phyloP scores from a whole-genome alignment of 2,113 vertebrate species.

The Speoplatyrhinus poulsoni region DNA sequence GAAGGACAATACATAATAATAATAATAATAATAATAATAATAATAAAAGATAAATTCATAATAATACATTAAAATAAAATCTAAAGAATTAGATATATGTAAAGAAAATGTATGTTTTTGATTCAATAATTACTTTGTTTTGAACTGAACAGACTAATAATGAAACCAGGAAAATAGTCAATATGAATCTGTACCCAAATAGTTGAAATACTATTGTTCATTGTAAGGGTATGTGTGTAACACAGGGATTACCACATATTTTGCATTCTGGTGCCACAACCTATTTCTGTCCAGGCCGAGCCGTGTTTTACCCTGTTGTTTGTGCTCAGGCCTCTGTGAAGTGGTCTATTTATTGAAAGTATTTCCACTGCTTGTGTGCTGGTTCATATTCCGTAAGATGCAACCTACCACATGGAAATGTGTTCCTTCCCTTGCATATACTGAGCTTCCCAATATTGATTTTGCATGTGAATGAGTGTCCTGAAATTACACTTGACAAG shows the following conservation, averaged over 20 bases:
- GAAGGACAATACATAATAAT: too few species aligned
- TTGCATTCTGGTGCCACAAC: neutral
- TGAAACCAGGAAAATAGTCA: constrained; percentile 15
- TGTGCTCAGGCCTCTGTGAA: too few species aligned
- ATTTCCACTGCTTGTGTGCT: neutral
- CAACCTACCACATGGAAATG: neutral
- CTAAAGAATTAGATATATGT: too few species aligned
- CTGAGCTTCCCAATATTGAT: neutral
- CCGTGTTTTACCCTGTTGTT: too few species aligned
- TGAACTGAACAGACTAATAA: too few species aligned
- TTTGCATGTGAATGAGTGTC: neutral
- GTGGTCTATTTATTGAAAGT: neutral
- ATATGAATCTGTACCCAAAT: constrained; percentile 27
- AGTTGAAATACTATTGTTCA: constrained; percentile 28
- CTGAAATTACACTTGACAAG: neutral
- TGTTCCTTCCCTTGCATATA: neutral
- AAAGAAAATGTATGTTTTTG: too few species aligned
- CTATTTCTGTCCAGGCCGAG: too few species aligned
- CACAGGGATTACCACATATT: constrained; percentile 8
- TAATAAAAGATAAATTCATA: too few species aligned
- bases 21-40: too few species aligned
- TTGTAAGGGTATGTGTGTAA: neutral
- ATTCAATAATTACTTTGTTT: too few species aligned
- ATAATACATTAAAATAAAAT: too few species aligned
- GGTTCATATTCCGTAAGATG: neutral